Evolutionary conservation across 2,113 vertebrate genomes (phyloP).

Genomic region (Sphyrna mokarran): DNA sequence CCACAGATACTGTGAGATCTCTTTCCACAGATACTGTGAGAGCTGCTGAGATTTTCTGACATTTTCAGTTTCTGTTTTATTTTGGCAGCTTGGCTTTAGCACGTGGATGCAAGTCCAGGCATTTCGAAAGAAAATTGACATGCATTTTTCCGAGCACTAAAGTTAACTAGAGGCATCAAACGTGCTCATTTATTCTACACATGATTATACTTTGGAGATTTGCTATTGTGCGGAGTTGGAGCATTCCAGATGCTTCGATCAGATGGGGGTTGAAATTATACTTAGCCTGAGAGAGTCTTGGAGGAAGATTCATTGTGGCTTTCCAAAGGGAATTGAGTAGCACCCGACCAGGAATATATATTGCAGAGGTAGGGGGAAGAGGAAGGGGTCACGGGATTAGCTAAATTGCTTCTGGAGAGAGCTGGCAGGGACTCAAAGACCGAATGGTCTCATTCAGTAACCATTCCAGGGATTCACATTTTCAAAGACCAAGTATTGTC

Average conservation of each 20-base stretch:
- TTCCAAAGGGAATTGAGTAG: not conserved
- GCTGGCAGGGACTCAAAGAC: no score
- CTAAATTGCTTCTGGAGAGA: not conserved
- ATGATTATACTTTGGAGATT: not conserved
- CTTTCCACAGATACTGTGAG: no score
- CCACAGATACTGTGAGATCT: no score
- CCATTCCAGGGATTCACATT: not conserved
- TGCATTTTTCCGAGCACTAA: not conserved
- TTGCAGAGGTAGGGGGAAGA: no score
- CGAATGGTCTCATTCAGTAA: not conserved
- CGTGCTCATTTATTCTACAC: not conserved
- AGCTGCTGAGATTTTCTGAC: no score
- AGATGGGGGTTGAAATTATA: not conserved
- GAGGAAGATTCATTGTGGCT: not conserved
- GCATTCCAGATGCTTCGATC: not conserved
- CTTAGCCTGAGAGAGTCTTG: not conserved
- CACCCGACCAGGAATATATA: not conserved
- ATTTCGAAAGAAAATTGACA: not conserved
- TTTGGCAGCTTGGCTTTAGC: not conserved
- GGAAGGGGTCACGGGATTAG: not conserved
- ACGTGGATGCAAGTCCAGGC: not conserved
- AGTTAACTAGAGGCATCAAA: not conserved
- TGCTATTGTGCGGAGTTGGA: not conserved
- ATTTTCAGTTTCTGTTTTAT: no score
- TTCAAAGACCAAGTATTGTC: not conserved